Conservation (phyloP, 2,888 invertebrate genomes). For the Byasa hedistus region DNA sequence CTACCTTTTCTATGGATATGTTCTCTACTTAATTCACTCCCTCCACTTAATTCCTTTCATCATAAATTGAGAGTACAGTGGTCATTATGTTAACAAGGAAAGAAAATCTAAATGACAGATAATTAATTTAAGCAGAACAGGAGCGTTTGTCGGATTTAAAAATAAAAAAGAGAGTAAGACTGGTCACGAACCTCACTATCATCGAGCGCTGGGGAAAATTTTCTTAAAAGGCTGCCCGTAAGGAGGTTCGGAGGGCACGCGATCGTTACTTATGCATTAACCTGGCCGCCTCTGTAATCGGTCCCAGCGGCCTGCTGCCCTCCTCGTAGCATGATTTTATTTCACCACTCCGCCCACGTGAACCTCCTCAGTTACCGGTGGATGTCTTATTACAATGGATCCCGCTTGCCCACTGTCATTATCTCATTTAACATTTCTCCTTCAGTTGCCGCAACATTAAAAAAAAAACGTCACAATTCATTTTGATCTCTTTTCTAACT, state of each 20-base stretch:
- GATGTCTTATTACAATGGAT: slow-evolving; percentile 30
- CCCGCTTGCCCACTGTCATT: not conserved
- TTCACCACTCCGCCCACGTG: slow-evolving; percentile 48
- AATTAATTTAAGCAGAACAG: too few relatives aligned
- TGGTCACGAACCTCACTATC: slow-evolving; percentile 30
- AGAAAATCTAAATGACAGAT: too few relatives aligned
- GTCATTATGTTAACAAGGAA: too few relatives aligned
- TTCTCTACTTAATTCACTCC: too few relatives aligned
- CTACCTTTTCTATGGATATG: too few relatives aligned
- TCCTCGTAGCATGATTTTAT: slow-evolving; percentile 61
- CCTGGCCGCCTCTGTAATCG: slow-evolving; percentile 74
- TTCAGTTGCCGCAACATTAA: not conserved
- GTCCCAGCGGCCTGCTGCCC: slow-evolving; percentile 57
- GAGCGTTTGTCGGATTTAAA: not conserved
- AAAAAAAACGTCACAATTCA: too few relatives aligned
- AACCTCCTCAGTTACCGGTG: slow-evolving; percentile 37
- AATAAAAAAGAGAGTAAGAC: not conserved
- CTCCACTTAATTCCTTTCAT: too few relatives aligned
- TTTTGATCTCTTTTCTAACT: too few relatives aligned
- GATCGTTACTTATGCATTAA: slow-evolving; percentile 83
- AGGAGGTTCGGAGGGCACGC: slow-evolving; percentile 54
- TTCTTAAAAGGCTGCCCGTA: slow-evolving; percentile 62
- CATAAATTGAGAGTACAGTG: too few relatives aligned
- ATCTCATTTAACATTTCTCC: not conserved
- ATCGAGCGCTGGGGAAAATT: slow-evolving; percentile 46